These are phyloP conservation scores for Coracias cyanogaster DNA, from an alignment of 2,797 vertebrate genomes.

Conservation along the genomic window DNA sequence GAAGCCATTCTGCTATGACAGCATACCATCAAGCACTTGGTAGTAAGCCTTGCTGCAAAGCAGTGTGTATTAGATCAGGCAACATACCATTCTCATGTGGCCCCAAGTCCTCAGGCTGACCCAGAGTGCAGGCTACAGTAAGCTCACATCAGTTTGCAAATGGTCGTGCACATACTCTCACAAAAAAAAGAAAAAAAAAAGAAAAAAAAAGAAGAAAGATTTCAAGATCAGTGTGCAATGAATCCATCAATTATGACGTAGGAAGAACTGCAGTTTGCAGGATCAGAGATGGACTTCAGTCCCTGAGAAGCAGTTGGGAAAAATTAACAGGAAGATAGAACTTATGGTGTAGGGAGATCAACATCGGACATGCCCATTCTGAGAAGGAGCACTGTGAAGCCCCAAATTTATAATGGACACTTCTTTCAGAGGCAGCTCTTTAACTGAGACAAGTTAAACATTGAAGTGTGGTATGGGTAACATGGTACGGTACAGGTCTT, in stretches of 20 bases:
- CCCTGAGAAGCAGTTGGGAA: not conserved
- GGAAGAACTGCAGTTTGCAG: not conserved
- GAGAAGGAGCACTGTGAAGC: not conserved
- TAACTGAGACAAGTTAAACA: not conserved
- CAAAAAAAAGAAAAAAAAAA: not conserved
- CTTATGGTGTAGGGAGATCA: not conserved
- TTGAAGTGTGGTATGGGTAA: not conserved
- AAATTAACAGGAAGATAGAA: not conserved
- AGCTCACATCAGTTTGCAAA: slow-evolving; percentile 63
- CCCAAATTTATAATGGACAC: not conserved
- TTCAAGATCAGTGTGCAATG: slow-evolving; percentile 40
- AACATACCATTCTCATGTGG: slow-evolving; percentile 7
- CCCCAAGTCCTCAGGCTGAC: slow-evolving; percentile 44
- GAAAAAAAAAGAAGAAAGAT: not conserved
- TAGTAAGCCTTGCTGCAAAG: slow-evolving; percentile 44
- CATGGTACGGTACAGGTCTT: not conserved
- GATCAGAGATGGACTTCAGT: not conserved
- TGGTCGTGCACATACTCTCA: slow-evolving; percentile 6
- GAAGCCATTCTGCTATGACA: slow-evolving; percentile 49
- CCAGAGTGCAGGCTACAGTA: slow-evolving; percentile 40
- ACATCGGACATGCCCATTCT: not conserved
- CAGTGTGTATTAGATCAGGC: not conserved
- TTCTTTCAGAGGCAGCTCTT: not conserved
- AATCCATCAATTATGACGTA: not conserved
- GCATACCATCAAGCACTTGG: not conserved